phyloP scores from a whole-genome alignment of 2,797 vertebrate species.

The Philypnodon macrostomus region DNA sequence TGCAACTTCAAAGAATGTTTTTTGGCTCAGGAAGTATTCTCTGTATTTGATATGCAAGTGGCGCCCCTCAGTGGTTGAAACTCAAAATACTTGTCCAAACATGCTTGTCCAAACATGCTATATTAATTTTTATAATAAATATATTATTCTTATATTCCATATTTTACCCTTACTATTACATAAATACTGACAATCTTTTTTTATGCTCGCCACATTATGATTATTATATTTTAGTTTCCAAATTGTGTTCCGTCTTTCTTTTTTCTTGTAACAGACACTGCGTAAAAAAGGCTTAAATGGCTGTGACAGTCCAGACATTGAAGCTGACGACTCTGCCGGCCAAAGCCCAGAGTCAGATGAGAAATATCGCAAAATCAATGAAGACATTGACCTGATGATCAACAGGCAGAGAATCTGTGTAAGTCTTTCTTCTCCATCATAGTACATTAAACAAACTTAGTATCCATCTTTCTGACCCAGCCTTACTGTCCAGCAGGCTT shows the following conservation, averaged over 20 bases:
- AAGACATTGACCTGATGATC: slow-evolving; percentile 99
- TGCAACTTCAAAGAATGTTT: no score
- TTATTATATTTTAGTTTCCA: no score
- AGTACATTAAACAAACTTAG: neutral
- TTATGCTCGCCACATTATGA: no score
- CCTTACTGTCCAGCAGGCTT: slow-evolving; percentile 72
- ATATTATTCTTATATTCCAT: neutral
- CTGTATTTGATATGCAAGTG: slow-evolving; percentile 26
- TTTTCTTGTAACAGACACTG: slow-evolving; percentile 85
- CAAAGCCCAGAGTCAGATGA: slow-evolving; percentile 97
- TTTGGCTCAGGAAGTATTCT: neutral
- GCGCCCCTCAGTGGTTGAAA: slow-evolving; percentile 51
- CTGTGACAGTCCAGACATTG: slow-evolving; percentile 95
- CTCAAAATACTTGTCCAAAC: neutral
- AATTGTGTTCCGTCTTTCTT: neutral
- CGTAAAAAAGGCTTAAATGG: slow-evolving; percentile 97
- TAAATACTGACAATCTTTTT: no score
- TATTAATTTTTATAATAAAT: neutral
- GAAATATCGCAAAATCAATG: slow-evolving; percentile 96
- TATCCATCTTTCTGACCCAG: neutral
- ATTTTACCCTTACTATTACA: no score
- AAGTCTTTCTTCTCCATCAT: slow-evolving; percentile 63
- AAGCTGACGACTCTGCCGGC: slow-evolving; percentile 96
- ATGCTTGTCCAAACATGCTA: neutral
- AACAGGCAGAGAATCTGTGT: slow-evolving; percentile 96